Evolutionary conservation across 2,888 invertebrate genomes (phyloP).

Genomic region (Therioaphis trifolii): DNA sequence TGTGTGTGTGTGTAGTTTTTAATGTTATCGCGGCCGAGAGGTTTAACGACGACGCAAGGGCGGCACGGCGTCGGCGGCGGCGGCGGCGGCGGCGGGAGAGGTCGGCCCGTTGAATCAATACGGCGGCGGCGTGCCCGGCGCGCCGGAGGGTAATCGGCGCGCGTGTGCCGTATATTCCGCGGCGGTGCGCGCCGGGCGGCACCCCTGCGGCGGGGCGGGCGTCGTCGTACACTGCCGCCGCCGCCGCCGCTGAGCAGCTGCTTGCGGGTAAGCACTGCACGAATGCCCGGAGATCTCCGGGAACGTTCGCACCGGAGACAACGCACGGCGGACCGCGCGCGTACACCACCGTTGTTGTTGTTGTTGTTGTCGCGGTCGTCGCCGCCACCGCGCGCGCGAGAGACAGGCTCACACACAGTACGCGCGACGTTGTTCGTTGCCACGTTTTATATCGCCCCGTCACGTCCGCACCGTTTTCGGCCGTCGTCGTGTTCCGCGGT

Average conservation of each 20-base stretch:
- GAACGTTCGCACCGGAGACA: slow-evolving; percentile 56
- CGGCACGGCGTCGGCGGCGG: background rate
- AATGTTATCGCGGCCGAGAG: slow-evolving; percentile 34
- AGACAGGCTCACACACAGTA: too few species aligned
- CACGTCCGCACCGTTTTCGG: too few species aligned
- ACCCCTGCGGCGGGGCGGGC: slow-evolving; percentile 24
- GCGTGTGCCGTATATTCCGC: slow-evolving; percentile 52
- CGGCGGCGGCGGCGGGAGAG: slow-evolving; percentile 15
- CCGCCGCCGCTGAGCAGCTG: slow-evolving; percentile 45
- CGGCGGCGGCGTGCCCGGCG: slow-evolving; percentile 58
- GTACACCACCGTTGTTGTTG: slow-evolving; percentile 1
- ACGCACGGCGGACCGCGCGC: slow-evolving; percentile 45
- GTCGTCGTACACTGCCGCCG: slow-evolving; percentile 30
- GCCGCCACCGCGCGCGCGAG: background rate
- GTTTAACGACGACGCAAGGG: slow-evolving; percentile 43
- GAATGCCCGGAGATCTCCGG: slow-evolving; percentile 58
- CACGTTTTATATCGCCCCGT: too few species aligned
- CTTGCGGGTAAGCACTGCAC: slow-evolving; percentile 57
- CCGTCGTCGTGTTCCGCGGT: too few species aligned
- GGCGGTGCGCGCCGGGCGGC: slow-evolving; percentile 55
- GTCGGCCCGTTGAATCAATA: slow-evolving; percentile 55
- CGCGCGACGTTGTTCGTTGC: background rate
- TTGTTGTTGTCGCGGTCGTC: background rate
- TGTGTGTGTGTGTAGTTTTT: slow-evolving; percentile 26
- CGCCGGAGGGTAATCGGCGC: slow-evolving; percentile 42